Conservation (phyloP, 2,113 vertebrate genomes). For the Tachuris rubrigastra region DNA sequence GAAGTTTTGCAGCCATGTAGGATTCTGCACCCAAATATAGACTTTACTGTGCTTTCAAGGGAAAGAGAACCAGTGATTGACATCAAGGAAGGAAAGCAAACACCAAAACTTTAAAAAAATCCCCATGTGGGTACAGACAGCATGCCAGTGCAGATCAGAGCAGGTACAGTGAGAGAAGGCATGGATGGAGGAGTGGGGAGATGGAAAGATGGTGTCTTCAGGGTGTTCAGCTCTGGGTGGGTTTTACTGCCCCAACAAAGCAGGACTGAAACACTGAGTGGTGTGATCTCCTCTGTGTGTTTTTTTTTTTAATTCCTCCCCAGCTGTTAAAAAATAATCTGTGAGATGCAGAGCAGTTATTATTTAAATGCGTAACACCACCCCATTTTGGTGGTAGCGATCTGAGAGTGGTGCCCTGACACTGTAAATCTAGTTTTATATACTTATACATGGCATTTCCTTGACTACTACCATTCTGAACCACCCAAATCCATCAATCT, state of each 20-base stretch:
- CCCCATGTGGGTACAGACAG: not conserved
- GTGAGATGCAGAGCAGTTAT: not conserved
- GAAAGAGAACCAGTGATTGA: not conserved
- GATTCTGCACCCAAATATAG: not conserved
- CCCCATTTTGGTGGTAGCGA: not conserved
- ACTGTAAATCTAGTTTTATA: conserved; percentile 29
- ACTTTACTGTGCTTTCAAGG: not conserved
- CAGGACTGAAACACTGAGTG: not conserved
- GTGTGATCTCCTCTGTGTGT: rapidly evolving
- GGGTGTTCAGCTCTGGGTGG: not conserved
- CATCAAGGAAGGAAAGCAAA: not conserved
- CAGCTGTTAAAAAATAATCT: not conserved
- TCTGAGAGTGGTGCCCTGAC: not conserved
- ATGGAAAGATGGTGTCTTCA: not conserved
- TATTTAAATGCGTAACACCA: not conserved
- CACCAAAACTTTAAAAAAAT: not conserved
- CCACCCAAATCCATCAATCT: not conserved
- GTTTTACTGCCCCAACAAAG: not conserved
- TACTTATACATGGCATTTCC: not conserved
- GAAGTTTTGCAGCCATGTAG: not conserved
- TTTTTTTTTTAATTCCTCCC: not conserved
- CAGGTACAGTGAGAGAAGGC: not conserved
- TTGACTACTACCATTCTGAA: not conserved
- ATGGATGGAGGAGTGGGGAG: not conserved
- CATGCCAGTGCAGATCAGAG: not conserved